phyloP scores from a whole-genome alignment of 2,113 vertebrate genomes.

The Microcebus jonahi region DNA sequence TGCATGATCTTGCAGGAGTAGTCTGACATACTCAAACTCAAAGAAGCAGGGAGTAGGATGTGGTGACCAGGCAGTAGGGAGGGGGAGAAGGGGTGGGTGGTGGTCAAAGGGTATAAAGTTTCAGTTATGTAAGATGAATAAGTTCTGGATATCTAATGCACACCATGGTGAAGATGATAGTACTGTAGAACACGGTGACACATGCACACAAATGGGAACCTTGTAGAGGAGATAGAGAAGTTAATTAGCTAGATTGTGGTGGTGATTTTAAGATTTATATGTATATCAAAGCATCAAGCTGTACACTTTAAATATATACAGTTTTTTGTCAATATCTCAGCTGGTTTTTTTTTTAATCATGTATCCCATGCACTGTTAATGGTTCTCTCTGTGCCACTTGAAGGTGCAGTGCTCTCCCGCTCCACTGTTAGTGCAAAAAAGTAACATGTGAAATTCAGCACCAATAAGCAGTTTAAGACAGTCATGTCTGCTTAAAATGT shows the following conservation, averaged over 20 bases:
- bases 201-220: background rate
- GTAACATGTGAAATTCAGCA: slow-evolving; percentile 81
- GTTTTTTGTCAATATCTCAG: background rate
- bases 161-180: background rate
- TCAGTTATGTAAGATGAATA: background rate
- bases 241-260: background rate
- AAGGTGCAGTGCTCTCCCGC: slow-evolving; percentile 92
- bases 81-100: background rate
- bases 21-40: background rate
- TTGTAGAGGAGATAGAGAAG: background rate
- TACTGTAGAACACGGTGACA: background rate
- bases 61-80: background rate
- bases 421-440: slow-evolving; percentile 88
- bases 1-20: background rate
- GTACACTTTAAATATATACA: background rate
- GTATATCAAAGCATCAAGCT: background rate
- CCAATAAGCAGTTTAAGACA: slow-evolving; percentile 84
- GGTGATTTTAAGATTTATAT: background rate
- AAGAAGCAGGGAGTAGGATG: background rate
- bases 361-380: slow-evolving; percentile 91
- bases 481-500: background rate
- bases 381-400: slow-evolving; percentile 91
- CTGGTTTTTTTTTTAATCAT: slow-evolving; percentile 77
- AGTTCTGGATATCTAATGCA: background rate
- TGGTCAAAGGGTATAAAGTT: background rate